Conservation (phyloP, 1,140 invertebrate genomes). For the Drosophila ercepeae region DNA sequence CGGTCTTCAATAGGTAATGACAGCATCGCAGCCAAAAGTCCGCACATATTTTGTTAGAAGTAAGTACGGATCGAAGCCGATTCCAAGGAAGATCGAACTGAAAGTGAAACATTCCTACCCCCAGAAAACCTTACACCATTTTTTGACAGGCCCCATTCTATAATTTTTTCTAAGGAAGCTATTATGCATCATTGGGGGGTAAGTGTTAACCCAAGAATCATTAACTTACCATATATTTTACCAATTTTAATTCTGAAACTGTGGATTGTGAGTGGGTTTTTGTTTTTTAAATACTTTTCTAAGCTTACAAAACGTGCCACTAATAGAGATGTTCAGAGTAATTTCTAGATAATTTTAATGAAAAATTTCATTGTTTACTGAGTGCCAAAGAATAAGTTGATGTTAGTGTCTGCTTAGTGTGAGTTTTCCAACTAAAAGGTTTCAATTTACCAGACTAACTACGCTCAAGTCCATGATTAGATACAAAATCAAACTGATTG, state of each 20-base stretch:
- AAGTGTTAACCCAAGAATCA: slow-evolving; percentile 8
- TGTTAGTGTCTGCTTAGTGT: slow-evolving; percentile 3
- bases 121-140: slow-evolving; percentile 19
- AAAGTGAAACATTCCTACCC: neutral
- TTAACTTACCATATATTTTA: slow-evolving; percentile 1
- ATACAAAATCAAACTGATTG: slow-evolving; percentile 16
- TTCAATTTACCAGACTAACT: slow-evolving; percentile 41
- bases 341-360: slow-evolving; percentile 13
- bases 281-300: slow-evolving; percentile 21
- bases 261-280: neutral
- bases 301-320: slow-evolving; percentile 26
- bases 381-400: slow-evolving; percentile 24
- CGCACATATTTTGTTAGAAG: slow-evolving; percentile 13
- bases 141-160: slow-evolving; percentile 23
- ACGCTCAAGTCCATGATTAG: slow-evolving; percentile 36
- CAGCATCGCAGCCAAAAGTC: neutral
- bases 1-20: neutral
- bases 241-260: neutral
- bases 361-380: slow-evolving; percentile 3
- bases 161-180: slow-evolving; percentile 24
- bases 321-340: slow-evolving; percentile 32
- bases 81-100: neutral
- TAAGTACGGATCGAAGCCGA: neutral
- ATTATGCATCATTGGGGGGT: slow-evolving; percentile 55
- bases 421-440: slow-evolving; percentile 8